Conservation (phyloP, 2,797 vertebrate genomes). For the Enteromius argenteus region DNA sequence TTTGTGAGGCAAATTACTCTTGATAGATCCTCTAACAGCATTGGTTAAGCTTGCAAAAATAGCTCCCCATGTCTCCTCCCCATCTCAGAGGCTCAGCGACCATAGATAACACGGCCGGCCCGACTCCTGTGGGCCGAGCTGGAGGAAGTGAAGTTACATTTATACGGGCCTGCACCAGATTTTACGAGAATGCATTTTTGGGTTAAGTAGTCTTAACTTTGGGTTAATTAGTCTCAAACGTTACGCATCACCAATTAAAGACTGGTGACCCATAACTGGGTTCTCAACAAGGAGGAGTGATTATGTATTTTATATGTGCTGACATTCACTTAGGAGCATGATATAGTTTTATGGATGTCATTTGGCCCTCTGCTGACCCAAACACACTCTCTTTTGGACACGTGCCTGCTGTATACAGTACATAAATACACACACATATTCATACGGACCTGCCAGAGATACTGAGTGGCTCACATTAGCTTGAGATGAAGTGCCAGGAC, state of each 20-base stretch:
- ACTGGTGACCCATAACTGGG: not conserved
- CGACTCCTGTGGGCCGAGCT: conserved; percentile 18
- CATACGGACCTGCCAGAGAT: conserved; percentile 28
- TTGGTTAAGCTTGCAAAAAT: conserved; percentile 53
- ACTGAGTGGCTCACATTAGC: conserved; percentile 29
- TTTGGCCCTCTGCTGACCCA: conserved; percentile 10
- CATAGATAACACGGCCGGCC: conserved; percentile 18
- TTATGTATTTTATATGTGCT: conserved; percentile 12
- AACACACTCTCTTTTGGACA: conserved; percentile 18
- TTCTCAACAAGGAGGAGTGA: not conserved
- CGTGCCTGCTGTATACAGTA: not conserved
- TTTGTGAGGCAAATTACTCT: conserved; percentile 76
- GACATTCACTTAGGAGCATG: not conserved
- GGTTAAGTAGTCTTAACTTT: conserved; percentile 14
- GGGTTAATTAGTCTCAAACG: conserved; percentile 26
- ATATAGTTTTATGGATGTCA: conserved; percentile 19
- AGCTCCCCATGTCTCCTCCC: conserved; percentile 39
- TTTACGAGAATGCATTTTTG: not conserved
- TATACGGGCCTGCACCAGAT: not conserved
- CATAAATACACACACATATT: conserved; percentile 5
- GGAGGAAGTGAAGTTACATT: conserved; percentile 24
- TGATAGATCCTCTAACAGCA: conserved; percentile 69
- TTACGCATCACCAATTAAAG: conserved; percentile 7
- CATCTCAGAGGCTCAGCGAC: conserved; percentile 41
- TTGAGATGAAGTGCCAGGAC: conserved; percentile 27